A percentile compares a stretch with the other conserved stretches of the same genome.
These are phyloP conservation scores for Paradoxurus hermaphroditus DNA, from an alignment of 2,113 vertebrate genomes.

Conservation along the genomic window DNA sequence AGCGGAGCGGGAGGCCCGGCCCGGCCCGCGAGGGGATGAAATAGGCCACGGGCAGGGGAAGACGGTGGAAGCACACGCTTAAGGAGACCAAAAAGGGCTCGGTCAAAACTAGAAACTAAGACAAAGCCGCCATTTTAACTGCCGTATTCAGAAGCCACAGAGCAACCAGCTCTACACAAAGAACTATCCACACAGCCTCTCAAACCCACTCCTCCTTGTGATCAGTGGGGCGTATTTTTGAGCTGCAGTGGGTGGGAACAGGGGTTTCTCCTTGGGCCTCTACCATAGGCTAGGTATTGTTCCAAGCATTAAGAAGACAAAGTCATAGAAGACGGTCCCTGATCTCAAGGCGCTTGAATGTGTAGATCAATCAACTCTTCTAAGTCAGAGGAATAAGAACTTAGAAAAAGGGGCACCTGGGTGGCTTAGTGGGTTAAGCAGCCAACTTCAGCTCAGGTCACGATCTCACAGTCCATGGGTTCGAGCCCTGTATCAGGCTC, in stretches of 20 bases:
- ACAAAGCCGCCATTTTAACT: background rate
- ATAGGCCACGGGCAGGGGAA: background rate
- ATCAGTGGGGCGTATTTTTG: background rate
- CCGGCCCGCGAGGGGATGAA: background rate
- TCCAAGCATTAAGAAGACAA: background rate
- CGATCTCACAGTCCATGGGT: too few species aligned
- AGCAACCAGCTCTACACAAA: too few species aligned
- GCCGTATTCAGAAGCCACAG: background rate
- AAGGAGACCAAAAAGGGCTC: background rate
- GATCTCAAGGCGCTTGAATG: background rate
- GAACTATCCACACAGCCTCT: background rate
- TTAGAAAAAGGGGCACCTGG: constrained; percentile 9
- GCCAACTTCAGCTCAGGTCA: too few species aligned
- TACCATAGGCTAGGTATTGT: too few species aligned
- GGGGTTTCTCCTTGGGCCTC: background rate
- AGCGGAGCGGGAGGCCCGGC: background rate
- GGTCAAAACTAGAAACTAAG: background rate
- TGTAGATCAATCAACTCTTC: background rate
- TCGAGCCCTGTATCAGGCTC: too few species aligned
- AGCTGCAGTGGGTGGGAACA: background rate
- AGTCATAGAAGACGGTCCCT: background rate
- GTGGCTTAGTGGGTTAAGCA: too few species aligned
- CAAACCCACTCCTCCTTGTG: background rate
- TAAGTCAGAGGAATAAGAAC: background rate
- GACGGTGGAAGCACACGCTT: background rate